Conservation (phyloP, 53 echinoderm and acorn worm species). For the Mesocentrotus franciscanus region DNA sequence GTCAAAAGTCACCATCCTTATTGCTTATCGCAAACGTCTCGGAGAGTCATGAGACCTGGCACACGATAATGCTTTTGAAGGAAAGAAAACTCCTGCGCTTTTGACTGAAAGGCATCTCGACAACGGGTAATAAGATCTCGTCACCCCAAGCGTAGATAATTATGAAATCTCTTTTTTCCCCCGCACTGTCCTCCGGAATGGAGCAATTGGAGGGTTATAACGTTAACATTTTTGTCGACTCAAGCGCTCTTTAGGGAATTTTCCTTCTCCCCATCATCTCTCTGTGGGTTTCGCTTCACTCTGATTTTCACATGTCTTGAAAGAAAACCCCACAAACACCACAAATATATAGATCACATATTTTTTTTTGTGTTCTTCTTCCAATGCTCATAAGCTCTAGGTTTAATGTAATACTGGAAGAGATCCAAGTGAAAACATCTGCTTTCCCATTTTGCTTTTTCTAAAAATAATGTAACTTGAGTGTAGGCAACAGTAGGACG, state of each 20-base stretch:
- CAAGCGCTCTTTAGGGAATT: constrained; percentile 14
- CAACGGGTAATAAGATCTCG: not conserved
- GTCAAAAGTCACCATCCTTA: not conserved
- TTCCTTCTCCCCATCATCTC: not conserved
- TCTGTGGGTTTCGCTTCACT: not conserved
- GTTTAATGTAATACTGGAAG: not conserved
- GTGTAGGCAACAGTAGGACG: not conserved
- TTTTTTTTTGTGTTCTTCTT: not conserved
- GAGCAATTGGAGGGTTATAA: not conserved
- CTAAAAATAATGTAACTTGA: constrained; percentile 14
- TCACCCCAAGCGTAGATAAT: not conserved
- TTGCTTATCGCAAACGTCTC: not conserved
- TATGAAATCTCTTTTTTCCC: not conserved
- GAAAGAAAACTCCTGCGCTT: not conserved
- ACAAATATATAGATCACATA: not conserved
- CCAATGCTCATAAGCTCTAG: not conserved
- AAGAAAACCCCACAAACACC: not conserved
- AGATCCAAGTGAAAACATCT: constrained; percentile 6
- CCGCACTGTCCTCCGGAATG: not conserved
- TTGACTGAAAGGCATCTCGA: not conserved
- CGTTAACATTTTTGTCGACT: constrained; percentile 24
- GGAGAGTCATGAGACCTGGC: not conserved
- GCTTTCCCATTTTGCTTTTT: not conserved
- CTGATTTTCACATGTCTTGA: not conserved
- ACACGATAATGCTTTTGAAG: not conserved